A percentile compares a stretch with the other conserved stretches of the same genome.
These are phyloP conservation scores for Hydrochoerus hydrochaeris DNA, from an alignment of 2,113 vertebrate genomes.

Conservation along the genomic window DNA sequence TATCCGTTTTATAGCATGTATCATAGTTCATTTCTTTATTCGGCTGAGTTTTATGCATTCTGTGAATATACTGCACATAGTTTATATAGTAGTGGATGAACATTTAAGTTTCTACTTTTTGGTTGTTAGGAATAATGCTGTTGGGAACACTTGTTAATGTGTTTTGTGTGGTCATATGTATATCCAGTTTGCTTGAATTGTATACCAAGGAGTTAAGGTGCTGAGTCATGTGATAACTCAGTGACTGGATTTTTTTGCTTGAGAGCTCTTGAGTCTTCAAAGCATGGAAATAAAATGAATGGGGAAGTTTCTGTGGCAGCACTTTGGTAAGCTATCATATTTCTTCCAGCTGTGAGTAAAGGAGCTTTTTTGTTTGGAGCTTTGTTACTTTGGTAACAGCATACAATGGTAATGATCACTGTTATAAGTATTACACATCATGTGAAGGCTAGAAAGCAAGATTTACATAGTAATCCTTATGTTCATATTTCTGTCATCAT, in stretches of 20 bases:
- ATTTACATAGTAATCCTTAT: neutral
- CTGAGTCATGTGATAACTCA: neutral
- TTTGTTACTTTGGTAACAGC: neutral
- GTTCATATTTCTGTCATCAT: neutral
- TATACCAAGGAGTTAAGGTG: neutral
- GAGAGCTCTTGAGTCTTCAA: neutral
- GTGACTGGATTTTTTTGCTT: neutral
- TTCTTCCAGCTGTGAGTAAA: neutral
- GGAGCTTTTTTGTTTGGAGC: neutral
- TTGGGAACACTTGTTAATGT: neutral
- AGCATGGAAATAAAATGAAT: neutral
- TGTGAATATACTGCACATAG: neutral
- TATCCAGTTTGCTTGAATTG: neutral
- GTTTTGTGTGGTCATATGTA: neutral
- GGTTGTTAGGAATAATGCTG: neutral
- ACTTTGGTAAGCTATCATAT: neutral
- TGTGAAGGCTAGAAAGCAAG: neutral
- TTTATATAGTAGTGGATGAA: neutral
- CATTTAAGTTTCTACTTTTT: neutral
- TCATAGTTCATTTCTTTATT: neutral
- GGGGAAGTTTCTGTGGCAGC: neutral
- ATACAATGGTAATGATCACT: neutral
- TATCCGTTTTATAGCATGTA: neutral
- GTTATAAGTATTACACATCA: neutral
- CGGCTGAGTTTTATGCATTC: neutral